phyloP scores from a whole-genome alignment of 2,797 vertebrate genomes.

The Otus scops region DNA sequence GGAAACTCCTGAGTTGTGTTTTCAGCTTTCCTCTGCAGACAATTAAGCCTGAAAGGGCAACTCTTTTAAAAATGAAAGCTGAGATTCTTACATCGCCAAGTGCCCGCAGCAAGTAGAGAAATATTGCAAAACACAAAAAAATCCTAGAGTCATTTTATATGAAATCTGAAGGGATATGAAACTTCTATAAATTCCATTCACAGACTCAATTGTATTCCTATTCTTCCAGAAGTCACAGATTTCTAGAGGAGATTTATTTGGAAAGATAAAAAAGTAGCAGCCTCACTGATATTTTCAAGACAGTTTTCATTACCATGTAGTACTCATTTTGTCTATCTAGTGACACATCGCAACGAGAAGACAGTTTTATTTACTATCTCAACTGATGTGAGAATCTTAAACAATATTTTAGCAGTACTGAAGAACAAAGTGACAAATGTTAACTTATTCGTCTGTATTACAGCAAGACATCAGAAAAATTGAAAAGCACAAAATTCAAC shows the following conservation, averaged over 20 bases:
- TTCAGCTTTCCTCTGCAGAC: background rate
- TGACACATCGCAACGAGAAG: background rate
- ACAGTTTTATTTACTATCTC: background rate
- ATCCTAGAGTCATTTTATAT: background rate
- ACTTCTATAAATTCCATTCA: background rate
- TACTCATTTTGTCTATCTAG: background rate
- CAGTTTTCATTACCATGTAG: background rate
- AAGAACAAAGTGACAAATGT: background rate
- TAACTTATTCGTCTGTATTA: background rate
- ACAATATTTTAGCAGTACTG: background rate
- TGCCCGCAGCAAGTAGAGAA: background rate
- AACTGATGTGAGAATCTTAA: background rate
- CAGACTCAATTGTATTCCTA: background rate
- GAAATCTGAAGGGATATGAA: background rate
- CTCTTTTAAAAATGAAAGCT: background rate
- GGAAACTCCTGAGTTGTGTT: background rate
- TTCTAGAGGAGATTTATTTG: background rate
- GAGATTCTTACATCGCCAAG: background rate
- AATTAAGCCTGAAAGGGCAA: slow-evolving; percentile 5
- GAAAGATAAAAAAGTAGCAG: background rate
- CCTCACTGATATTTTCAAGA: background rate
- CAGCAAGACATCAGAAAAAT: background rate
- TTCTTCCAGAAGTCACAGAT: background rate
- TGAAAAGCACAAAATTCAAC: background rate
- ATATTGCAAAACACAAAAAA: background rate